phyloP scores from a whole-genome alignment of 1,140 invertebrate species.

The Drosophila lowei region DNA sequence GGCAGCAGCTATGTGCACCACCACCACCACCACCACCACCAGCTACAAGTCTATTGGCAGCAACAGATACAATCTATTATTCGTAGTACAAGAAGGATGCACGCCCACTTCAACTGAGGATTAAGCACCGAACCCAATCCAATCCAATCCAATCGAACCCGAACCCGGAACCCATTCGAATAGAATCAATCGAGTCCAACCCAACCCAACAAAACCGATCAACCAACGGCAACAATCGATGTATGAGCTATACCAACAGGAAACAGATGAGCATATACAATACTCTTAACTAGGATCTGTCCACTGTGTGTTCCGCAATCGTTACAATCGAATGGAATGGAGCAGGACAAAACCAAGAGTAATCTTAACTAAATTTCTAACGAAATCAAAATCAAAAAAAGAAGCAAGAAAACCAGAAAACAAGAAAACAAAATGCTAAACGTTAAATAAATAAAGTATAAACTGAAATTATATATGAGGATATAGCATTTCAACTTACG shows the following conservation, averaged over 20 bases:
- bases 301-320: constrained; percentile 3
- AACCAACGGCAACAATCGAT: constrained; percentile 70
- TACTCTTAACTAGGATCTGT: constrained; percentile 12
- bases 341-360: background rate
- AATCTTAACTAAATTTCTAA: constrained; percentile 33
- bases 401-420: constrained; percentile 5
- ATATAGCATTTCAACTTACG: constrained; percentile 57
- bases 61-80: constrained; percentile 77
- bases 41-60: constrained; percentile 71
- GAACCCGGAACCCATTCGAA: no score
- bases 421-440: background rate
- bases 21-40: constrained; percentile 39
- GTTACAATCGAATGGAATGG: background rate
- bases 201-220: constrained; percentile 46
- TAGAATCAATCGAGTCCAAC: no score
- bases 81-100: constrained; percentile 74
- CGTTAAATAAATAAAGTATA: constrained; percentile 42
- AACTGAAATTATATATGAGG: constrained; percentile 30
- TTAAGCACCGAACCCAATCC: constrained; percentile 15
- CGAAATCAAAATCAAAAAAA: constrained; percentile 20
- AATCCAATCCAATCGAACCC: constrained; percentile 42
- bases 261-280: constrained; percentile 13
- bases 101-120: constrained; percentile 57
- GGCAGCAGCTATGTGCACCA: constrained; percentile 54
- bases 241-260: constrained; percentile 66